Evolutionary conservation across 2,113 vertebrate species (phyloP).

Genomic region (Capricornis sumatraensis): DNA sequence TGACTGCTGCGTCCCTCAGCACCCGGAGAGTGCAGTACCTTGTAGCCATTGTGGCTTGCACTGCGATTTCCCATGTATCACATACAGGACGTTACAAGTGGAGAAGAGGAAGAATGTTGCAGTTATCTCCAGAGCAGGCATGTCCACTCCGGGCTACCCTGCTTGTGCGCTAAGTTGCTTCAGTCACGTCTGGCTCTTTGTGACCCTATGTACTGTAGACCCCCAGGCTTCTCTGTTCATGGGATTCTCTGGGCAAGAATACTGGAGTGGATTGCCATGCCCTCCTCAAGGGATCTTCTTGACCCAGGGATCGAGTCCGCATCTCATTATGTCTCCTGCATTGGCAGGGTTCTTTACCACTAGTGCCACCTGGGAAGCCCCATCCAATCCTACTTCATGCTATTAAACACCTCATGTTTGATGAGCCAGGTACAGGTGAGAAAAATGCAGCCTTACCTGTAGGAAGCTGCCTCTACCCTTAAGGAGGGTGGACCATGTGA

Average conservation of each 20-base stretch:
- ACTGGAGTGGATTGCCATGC: background rate
- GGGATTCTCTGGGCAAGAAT: background rate
- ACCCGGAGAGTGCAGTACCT: accelerated
- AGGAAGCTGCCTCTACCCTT: background rate
- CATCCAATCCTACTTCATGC: background rate
- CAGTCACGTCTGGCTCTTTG: background rate
- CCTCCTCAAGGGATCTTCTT: background rate
- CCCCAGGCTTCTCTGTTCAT: background rate
- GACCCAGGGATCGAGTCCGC: background rate
- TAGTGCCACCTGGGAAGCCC: background rate
- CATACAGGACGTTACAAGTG: background rate
- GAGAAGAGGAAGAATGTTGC: background rate
- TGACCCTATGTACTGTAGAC: background rate
- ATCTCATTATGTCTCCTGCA: background rate
- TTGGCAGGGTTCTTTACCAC: background rate
- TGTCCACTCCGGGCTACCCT: background rate
- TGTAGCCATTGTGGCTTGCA: accelerated
- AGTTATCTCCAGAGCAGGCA: no score
- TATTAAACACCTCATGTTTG: background rate
- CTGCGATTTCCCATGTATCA: background rate
- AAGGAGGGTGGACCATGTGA: background rate
- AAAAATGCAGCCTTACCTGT: background rate
- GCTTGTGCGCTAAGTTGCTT: background rate
- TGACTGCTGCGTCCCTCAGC: accelerated
- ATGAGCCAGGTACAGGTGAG: background rate